Percentiles rank a stretch among this genome's conserved stretches.
These are phyloP conservation scores for Cyclina sinensis DNA, from an alignment of 1,140 invertebrate species.

Conservation along the genomic window DNA sequence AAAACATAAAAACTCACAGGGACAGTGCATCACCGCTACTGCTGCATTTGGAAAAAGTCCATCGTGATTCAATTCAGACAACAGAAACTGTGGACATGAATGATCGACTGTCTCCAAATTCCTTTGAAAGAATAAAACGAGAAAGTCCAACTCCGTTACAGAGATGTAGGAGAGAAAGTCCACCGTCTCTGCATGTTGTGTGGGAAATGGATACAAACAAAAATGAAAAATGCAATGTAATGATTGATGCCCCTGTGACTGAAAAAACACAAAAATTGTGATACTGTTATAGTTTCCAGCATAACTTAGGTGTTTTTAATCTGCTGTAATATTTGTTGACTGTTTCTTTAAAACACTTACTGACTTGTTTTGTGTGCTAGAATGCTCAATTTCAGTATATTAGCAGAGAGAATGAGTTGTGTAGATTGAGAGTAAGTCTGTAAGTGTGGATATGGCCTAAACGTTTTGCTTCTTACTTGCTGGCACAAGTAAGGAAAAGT, in stretches of 20 bases:
- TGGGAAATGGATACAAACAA: slow-evolving; percentile 64
- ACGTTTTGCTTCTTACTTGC: too few relatives aligned
- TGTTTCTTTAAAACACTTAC: too few relatives aligned
- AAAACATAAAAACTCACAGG: slow-evolving; percentile 24
- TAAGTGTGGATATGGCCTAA: too few relatives aligned
- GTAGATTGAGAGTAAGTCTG: too few relatives aligned
- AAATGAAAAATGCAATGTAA: slow-evolving; percentile 64
- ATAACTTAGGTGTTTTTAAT: too few relatives aligned
- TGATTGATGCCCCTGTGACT: neutral
- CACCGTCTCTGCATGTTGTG: slow-evolving; percentile 31
- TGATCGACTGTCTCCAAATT: neutral
- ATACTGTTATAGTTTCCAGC: neutral
- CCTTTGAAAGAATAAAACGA: neutral
- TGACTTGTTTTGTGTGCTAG: too few relatives aligned
- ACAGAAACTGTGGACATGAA: slow-evolving; percentile 10
- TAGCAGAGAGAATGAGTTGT: too few relatives aligned
- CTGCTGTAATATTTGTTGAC: too few relatives aligned
- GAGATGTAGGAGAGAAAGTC: slow-evolving; percentile 15
- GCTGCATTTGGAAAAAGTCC: slow-evolving; percentile 32
- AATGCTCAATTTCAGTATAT: too few relatives aligned
- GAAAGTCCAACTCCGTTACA: neutral
- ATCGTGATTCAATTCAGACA: slow-evolving; percentile 38
- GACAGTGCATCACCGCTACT: slow-evolving; percentile 71
- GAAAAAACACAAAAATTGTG: neutral
- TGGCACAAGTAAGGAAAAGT: too few relatives aligned